Evolutionary conservation across 2,888 invertebrate species (phyloP), one percentile per base, ranked within the genome.

Genomic region (Galerucella calmariensis): DNA sequence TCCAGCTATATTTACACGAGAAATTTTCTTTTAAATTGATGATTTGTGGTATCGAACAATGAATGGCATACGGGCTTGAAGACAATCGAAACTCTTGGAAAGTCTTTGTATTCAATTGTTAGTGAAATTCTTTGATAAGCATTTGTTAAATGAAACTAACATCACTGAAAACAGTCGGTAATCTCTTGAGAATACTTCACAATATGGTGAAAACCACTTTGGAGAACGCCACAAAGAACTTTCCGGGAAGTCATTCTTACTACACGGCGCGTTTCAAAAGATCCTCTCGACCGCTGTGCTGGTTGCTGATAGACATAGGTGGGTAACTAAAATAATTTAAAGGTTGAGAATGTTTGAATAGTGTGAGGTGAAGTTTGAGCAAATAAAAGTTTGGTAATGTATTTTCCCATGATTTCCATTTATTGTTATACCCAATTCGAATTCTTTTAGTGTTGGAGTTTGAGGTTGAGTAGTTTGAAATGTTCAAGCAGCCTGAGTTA

Each of bases 181-280:
- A 82, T 82, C 82, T 82, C 82, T 82, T 75, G 81, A 84, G 82
- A 76, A 81, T 81, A 79, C 82, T 83, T 80, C 79, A 82, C 81
- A 81, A 80, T 81, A 78, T 79, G 81, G 81, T 76, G 82, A 81
- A 83, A 82, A 82, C 80, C 82, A 79, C 83, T 82, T 81, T 74
- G 78, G 76, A 77, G 76, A 74, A 71, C 78, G 75, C 79, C 79
- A 83, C 83, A 82, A 84, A 81, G 83, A 82, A 81, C 79, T 82
- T 84, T 82, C 81, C 81, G 79, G 80, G 81, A 83, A 82, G 81
- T 79, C 81, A 81, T 82, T 83, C 83, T 83, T 83, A 83, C 48
- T 48, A 83, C 81, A 77, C 78, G 76, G 78, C 81, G 79, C 77
- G 80, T 79, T 77, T 79, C 79, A 80, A 79, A 82, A 79, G 80